phyloP scores from a whole-genome alignment of 2,113 vertebrate genomes.

The Paramormyrops kingsleyae region DNA sequence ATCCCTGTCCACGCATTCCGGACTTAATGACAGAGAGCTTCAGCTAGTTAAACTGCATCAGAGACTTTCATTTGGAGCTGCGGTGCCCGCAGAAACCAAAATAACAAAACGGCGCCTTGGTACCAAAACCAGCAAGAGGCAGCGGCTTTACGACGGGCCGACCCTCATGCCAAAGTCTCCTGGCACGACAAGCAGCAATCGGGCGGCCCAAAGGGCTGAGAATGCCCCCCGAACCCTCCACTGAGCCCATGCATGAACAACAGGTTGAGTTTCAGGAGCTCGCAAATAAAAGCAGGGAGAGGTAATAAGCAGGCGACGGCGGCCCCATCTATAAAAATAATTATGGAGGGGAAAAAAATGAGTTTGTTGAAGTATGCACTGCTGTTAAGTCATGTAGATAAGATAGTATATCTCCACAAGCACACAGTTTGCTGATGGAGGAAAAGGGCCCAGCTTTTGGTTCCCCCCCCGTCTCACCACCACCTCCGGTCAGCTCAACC shows the following conservation, averaged over 20 bases:
- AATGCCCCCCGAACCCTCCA: background rate
- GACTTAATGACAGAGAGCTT: background rate
- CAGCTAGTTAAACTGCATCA: background rate
- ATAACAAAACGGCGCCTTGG: background rate
- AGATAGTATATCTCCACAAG: background rate
- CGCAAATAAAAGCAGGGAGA: background rate
- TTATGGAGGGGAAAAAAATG: background rate
- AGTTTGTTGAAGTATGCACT: constrained; percentile 19
- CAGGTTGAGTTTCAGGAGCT: background rate
- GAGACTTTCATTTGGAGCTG: background rate
- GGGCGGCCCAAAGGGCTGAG: background rate
- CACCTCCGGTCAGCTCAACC: background rate
- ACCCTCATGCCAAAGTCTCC: background rate
- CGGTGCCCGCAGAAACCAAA: background rate
- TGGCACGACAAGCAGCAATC: background rate
- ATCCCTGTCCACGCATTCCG: background rate
- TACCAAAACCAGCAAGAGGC: background rate
- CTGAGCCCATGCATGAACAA: background rate
- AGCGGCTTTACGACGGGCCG: background rate
- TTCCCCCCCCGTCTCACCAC: background rate
- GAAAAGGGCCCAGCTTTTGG: background rate
- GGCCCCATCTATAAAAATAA: background rate
- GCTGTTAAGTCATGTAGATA: constrained; percentile 13
- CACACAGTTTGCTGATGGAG: constrained; percentile 7
- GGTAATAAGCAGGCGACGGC: background rate